Evolutionary conservation across 2,888 invertebrate species (phyloP).

Genomic region (Drosophila meridionalis): DNA sequence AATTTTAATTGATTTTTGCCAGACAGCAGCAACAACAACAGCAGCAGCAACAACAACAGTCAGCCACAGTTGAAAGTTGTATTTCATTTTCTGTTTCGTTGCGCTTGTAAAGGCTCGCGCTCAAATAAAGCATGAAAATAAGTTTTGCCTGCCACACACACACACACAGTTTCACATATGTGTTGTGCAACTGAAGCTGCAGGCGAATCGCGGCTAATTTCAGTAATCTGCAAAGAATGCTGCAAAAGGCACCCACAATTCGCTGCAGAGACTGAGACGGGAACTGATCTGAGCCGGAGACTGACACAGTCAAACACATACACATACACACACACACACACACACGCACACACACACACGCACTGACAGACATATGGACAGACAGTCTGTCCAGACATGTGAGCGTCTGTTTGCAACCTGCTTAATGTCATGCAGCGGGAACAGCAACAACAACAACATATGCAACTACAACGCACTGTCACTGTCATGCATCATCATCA

Average conservation of each 20-base stretch:
- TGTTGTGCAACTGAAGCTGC: slow-evolving; percentile 39
- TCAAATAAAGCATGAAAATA: slow-evolving; percentile 81
- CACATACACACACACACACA: slow-evolving; percentile 6
- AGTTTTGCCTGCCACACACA: slow-evolving; percentile 63
- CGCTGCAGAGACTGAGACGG: slow-evolving; percentile 66
- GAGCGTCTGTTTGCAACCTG: slow-evolving; percentile 81
- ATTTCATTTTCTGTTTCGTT: slow-evolving; percentile 78
- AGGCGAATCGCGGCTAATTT: slow-evolving; percentile 76
- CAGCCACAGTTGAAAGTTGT: slow-evolving; percentile 65
- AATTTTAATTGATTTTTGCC: slow-evolving; percentile 82
- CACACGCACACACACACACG: slow-evolving; percentile 2
- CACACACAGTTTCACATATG: slow-evolving; percentile 5
- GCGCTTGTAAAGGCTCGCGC: slow-evolving; percentile 74
- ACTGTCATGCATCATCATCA: slow-evolving; percentile 80
- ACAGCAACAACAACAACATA: slow-evolving; percentile 51
- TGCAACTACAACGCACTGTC: slow-evolving; percentile 78
- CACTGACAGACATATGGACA: slow-evolving; percentile 24
- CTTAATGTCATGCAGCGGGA: slow-evolving; percentile 82
- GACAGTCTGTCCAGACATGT: slow-evolving; percentile 60
- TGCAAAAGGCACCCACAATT: slow-evolving; percentile 81
- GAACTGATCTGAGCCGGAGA: slow-evolving; percentile 17
- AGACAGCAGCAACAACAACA: slow-evolving; percentile 44
- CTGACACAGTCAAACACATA: slow-evolving; percentile 11
- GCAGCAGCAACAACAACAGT: slow-evolving; percentile 19
- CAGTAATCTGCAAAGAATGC: slow-evolving; percentile 73